A percentile compares a stretch with the other conserved stretches of the same genome.
Evolutionary conservation across 2,797 vertebrate genomes (phyloP).

Genomic region (Lithobates pipiens): DNA sequence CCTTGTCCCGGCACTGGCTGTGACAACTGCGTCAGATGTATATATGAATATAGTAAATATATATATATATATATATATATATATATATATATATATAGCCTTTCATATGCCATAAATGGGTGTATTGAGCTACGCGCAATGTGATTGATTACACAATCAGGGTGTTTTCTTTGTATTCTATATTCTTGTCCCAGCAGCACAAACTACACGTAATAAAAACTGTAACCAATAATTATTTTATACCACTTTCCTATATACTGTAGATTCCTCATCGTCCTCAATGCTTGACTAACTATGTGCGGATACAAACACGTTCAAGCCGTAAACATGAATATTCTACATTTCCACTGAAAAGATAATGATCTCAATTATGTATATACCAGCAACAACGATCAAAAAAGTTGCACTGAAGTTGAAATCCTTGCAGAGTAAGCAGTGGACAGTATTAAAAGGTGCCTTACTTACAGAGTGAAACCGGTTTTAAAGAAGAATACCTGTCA

Average conservation of each 20-base stretch:
- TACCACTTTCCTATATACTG: neutral
- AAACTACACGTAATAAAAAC: neutral
- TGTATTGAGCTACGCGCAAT: neutral
- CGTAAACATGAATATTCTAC: neutral
- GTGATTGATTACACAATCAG: neutral
- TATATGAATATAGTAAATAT: neutral
- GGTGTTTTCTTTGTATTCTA: neutral
- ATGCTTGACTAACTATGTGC: neutral
- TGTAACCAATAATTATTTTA: conserved; percentile 1
- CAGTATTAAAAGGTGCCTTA: neutral
- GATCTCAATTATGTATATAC: neutral
- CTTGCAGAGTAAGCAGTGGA: neutral
- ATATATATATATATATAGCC: neutral
- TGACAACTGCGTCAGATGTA: too few species aligned
- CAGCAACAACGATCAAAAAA: neutral
- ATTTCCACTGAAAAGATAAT: neutral
- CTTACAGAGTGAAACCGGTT: neutral
- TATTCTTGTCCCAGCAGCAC: neutral
- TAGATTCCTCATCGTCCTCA: neutral
- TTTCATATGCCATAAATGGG: neutral
- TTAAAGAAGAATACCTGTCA: too few species aligned
- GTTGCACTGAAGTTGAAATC: neutral
- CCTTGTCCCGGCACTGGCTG: too few species aligned
- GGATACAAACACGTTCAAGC: conserved; percentile 9
- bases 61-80: neutral